Evolutionary conservation across 2,113 vertebrate genomes (phyloP).

Genomic region (Mixornis gularis): DNA sequence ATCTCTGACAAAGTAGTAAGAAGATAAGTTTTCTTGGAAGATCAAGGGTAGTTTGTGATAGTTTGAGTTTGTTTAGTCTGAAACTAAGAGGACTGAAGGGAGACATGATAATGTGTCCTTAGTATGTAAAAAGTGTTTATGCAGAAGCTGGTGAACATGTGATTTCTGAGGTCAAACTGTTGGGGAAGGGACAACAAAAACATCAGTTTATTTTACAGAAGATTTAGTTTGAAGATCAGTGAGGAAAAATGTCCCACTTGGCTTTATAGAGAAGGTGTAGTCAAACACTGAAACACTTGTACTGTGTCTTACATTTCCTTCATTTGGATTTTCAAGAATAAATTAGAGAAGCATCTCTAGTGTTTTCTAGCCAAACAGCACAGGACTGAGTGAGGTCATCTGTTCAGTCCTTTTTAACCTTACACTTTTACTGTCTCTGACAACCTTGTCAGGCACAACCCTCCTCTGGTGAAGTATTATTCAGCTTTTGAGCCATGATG

Average conservation of each 20-base stretch:
- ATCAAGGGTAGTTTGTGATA: neutral
- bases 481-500: neutral
- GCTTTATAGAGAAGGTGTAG: neutral
- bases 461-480: neutral
- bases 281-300: neutral
- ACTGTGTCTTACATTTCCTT: neutral
- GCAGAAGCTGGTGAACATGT: neutral
- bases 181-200: neutral
- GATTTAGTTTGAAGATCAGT: neutral
- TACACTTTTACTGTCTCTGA: neutral
- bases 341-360: neutral
- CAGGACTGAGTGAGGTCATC: neutral
- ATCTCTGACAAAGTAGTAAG: neutral
- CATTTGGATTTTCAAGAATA: neutral
- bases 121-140: neutral
- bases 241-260: neutral
- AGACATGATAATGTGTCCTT: accelerated
- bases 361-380: neutral
- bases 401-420: neutral
- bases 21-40: neutral
- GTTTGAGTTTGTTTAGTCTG: slow-evolving; percentile 1
- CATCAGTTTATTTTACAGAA: neutral
- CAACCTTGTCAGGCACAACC: neutral
- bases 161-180: neutral
- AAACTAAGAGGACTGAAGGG: neutral